Base-by-base conservation (phyloP, 2,797 vertebrate species). In the Gila robusta region DNA sequence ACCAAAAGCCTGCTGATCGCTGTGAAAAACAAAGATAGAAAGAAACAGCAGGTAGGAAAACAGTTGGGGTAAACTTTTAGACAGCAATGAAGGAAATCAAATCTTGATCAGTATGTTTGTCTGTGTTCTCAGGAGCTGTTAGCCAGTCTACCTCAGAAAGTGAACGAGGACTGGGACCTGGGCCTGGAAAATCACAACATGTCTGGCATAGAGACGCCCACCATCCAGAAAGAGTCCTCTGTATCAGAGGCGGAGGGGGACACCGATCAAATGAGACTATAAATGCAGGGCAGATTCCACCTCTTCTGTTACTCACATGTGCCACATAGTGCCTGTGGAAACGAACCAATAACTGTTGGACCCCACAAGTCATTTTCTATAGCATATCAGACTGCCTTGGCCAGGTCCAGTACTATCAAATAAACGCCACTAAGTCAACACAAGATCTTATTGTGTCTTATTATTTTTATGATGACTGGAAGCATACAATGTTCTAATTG, bases 131-230 rank as follows among this genome's bases (percentile, higher is more conserved):
- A 99, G 98, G 97, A 97, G 90, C 96, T 99, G 92, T 95, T 99
- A 87, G 96, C 96, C 93, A 97, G 97, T 94, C 97, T 98, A 96
- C 98, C 97, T 97, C 97, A 97, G 89, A 96, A 97, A 89, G 94
- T 96, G 92, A 97, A 98, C 94, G 97, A 94, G 96, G 93, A 97
- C 95, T 93, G 93, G 96, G 96, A 97, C 91, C 94, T 94, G 92
- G 95, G 92, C 41, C 93, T 93, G 0, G 97, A 89, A 66, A 84
- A 94, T 86, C 94, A 94, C 54, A 94, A 93, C 72, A 95, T 96
- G 94, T 94, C 94, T 92, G 91, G 78, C 82, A 86, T 72, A 85
- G 87, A 92, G 62, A 86, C 62, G 35, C 72, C 67, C 71, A 85
- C 69, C 81, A 91, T 92, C 86, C 91, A 90, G 84, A 96, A 95